Base-by-base conservation (phyloP, 2,797 vertebrate species). In the Tarsius wallacei region DNA sequence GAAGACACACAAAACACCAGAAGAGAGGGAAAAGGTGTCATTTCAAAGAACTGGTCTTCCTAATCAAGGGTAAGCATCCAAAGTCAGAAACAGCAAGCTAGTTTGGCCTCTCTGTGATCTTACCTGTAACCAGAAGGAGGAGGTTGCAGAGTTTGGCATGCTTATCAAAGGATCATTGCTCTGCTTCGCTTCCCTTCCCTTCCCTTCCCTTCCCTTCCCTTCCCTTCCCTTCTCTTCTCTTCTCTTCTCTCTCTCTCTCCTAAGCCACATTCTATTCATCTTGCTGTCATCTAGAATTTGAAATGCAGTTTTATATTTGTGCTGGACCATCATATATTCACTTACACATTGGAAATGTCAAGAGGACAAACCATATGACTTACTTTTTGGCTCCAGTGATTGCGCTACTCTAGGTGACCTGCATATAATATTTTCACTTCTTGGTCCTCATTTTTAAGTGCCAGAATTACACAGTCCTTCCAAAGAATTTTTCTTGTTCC, bases 351-450 rank as follows among this genome's bases (percentile, higher is more conserved):
- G 24, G 12, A 7, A 6, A 68, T 57, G 22, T 28, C 12, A 15
- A 86, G 5, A 51, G 1, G 4, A 3, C 11, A n/a, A 53, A 8
- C 1, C 4, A 21, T 0, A 3, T 42, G 14, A 3, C 22, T 3
- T 51, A 3, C 16, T 78, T 12, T 70, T 31, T 33, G 33, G 15
- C 3, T 49, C 7, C 19, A 26, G 22, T 24, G 19, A 42, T 28
- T 28, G 2, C 51, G 51, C 2, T 16, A 5, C 5, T 77, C 42
- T 55, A 47, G 11, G 14, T 5, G 1, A 13, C 10, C 57, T 57
- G 0, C 10, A 17, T 12, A 4, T 26, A 2, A 6, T 51, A 21
- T 53, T 82, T 80, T 81, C 63, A 49, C 16, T 49, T 57, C 66
- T 49, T 81, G 17, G 31, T 71, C 76, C 9, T 89, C 14, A 59